A percentile compares a stretch with the other conserved stretches of the same genome.
Conservation (phyloP, 2,113 vertebrate genomes). For the Scytalopus superciliaris region DNA sequence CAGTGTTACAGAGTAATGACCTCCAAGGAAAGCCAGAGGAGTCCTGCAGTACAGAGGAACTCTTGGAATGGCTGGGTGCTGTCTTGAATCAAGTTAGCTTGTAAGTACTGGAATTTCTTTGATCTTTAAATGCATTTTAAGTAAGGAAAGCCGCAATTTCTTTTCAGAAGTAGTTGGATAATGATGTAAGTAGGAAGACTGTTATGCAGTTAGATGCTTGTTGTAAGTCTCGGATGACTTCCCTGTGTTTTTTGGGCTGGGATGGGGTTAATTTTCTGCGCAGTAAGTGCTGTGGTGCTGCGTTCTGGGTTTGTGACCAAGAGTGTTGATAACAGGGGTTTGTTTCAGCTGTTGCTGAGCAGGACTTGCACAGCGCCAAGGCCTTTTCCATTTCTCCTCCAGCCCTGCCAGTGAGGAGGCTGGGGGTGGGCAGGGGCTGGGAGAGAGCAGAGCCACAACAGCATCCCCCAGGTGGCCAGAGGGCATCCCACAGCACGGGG, state of each 20-base stretch:
- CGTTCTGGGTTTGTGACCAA: neutral
- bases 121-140: neutral
- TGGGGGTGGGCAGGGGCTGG: neutral
- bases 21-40: constrained; percentile 63
- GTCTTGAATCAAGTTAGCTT: constrained; percentile 73
- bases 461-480: too few relatives aligned
- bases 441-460: too few relatives aligned
- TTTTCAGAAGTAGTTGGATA: neutral
- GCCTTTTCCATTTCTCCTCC: fast-evolving
- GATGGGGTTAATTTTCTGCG: neutral
- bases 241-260: neutral
- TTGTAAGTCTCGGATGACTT: neutral
- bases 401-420: neutral
- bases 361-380: neutral
- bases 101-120: constrained; percentile 70
- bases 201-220: fast-evolving
- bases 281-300: neutral
- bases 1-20: constrained; percentile 66
- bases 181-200: neutral
- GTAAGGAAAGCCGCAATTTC: neutral
- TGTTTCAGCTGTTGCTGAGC: neutral
- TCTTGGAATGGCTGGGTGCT: constrained; percentile 92
- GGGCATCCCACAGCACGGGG: too few relatives aligned
- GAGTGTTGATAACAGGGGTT: neutral
- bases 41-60: constrained; percentile 76